Conservation (phyloP, 2,797 vertebrate genomes). For the Channallabes apus region DNA sequence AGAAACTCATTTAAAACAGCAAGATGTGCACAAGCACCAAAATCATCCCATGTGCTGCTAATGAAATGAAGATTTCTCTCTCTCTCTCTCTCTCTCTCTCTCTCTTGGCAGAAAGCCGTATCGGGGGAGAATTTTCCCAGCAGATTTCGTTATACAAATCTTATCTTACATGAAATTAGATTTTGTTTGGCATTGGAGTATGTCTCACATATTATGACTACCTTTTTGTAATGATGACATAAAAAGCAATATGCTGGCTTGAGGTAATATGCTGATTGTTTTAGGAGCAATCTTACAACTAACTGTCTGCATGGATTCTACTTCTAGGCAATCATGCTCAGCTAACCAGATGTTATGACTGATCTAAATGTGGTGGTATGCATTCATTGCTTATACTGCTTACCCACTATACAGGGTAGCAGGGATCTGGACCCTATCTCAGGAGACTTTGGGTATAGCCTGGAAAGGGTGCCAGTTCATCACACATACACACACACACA, state of each 20-base stretch:
- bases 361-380: not conserved
- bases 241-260: slow-evolving; percentile 21
- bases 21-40: not conserved
- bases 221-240: slow-evolving; percentile 3
- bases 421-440: too few species aligned
- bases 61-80: slow-evolving; percentile 8
- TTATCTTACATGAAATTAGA: not conserved
- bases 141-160: not conserved
- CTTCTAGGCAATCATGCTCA: not conserved
- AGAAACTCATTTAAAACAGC: slow-evolving; percentile 18
- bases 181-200: not conserved
- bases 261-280: not conserved
- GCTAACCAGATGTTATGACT: slow-evolving; percentile 7
- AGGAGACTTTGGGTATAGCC: too few species aligned
- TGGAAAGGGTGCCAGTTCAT: too few species aligned
- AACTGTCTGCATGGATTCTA: not conserved
- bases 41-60: slow-evolving; percentile 6
- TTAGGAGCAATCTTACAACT: not conserved
- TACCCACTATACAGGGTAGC: too few species aligned
- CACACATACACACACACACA: too few species aligned
- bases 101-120: not conserved
- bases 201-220: slow-evolving; percentile 4
- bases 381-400: too few species aligned
- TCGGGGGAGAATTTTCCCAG: not conserved
- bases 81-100: not conserved